Evolutionary conservation across 2,888 invertebrate species (phyloP).

Genomic region (Brachypterus glaber): DNA sequence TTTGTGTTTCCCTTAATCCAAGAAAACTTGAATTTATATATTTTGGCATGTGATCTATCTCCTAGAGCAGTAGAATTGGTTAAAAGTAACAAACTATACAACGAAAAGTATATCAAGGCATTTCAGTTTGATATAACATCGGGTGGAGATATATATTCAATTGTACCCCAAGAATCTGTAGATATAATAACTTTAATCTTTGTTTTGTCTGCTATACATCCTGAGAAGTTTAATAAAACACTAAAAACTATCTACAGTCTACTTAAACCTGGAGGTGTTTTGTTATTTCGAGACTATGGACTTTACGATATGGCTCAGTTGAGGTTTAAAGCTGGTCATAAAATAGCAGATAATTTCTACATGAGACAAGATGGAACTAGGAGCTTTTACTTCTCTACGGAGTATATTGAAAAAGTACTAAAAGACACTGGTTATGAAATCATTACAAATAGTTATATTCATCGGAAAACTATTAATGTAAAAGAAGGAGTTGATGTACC

Average conservation of each 20-base stretch:
- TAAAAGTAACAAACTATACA: constrained; percentile 57
- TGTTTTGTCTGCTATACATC: constrained; percentile 90
- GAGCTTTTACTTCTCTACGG: constrained; percentile 71
- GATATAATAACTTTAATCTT: constrained; percentile 88
- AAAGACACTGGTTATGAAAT: constrained; percentile 59
- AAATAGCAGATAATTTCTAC: constrained; percentile 87
- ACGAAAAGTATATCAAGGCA: constrained; percentile 56
- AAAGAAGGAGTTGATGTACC: constrained; percentile 88
- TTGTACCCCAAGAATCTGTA: constrained; percentile 45
- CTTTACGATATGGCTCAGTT: constrained; percentile 93
- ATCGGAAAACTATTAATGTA: constrained; percentile 81
- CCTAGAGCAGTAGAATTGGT: constrained; percentile 82
- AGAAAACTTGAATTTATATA: constrained; percentile 61
- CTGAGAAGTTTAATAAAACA: constrained; percentile 62
- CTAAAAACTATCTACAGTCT: constrained; percentile 55
- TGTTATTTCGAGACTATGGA: constrained; percentile 90
- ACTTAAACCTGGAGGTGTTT: constrained; percentile 64
- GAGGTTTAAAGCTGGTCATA: constrained; percentile 85
- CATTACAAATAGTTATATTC: constrained; percentile 64
- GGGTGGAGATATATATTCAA: constrained; percentile 52
- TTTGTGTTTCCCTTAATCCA: constrained; percentile 85
- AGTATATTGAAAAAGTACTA: constrained; percentile 60
- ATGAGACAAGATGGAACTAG: constrained; percentile 94
- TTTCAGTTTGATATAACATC: constrained; percentile 78
- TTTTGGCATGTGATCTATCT: constrained; percentile 89